Conservation (phyloP, 2,888 invertebrate genomes). For the Latrodectus hesperus region DNA sequence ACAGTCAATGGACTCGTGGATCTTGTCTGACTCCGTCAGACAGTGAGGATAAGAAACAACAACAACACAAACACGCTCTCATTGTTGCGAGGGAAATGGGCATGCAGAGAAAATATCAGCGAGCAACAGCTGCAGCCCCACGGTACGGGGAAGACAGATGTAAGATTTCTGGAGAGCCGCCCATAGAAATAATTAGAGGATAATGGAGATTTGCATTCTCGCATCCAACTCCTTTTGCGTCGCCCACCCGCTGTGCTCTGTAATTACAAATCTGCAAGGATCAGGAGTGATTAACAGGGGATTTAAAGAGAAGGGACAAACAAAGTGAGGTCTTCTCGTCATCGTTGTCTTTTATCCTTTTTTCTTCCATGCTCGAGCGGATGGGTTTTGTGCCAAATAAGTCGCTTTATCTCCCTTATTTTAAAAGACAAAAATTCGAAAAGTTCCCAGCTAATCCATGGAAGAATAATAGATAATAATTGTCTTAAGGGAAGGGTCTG, state of each 20-base stretch:
- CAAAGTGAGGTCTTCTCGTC: slow-evolving; percentile 53
- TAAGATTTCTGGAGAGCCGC: slow-evolving; percentile 65
- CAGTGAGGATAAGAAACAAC: too few species aligned
- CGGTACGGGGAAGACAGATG: slow-evolving; percentile 53
- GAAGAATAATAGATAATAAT: slow-evolving; percentile 69
- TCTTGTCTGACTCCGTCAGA: too few species aligned
- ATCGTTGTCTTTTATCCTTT: slow-evolving; percentile 60
- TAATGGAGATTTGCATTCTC: slow-evolving; percentile 69
- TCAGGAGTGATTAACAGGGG: slow-evolving; percentile 68
- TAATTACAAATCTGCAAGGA: slow-evolving; percentile 69
- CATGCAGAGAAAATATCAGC: slow-evolving; percentile 53
- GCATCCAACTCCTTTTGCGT: slow-evolving; percentile 46
- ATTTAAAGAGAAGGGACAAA: slow-evolving; percentile 69
- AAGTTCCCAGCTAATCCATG: slow-evolving; percentile 68
- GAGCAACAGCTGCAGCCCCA: slow-evolving; percentile 65
- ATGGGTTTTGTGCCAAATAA: slow-evolving; percentile 68
- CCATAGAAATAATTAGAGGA: slow-evolving; percentile 68
- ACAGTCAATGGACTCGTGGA: too few species aligned
- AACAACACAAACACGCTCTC: slow-evolving; percentile 68
- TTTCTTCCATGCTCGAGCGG: slow-evolving; percentile 50
- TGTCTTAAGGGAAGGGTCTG: slow-evolving; percentile 67
- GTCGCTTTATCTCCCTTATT: slow-evolving; percentile 62
- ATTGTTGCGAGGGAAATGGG: slow-evolving; percentile 54
- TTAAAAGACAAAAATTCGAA: slow-evolving; percentile 69
- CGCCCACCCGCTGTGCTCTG: slow-evolving; percentile 25